Base-by-base conservation (phyloP, 2,888 invertebrate species). In the Lydus trimaculatus region DNA sequence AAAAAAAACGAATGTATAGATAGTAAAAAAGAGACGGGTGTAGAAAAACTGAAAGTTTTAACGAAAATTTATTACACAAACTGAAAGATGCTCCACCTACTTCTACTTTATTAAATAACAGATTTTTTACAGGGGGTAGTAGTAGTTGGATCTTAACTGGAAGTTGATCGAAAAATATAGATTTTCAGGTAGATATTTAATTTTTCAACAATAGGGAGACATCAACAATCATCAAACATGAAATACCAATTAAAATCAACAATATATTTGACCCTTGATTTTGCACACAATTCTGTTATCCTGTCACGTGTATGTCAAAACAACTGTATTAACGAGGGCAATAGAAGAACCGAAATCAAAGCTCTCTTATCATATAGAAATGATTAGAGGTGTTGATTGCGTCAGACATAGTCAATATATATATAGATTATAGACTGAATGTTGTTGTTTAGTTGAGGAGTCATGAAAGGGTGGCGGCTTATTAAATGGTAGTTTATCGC, bases 31-130 rank as follows among this genome's bases (percentile, higher is more conserved):
- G 13, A 52, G 8, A 43, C 43, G 43, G 43, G 43, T 43, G 43
- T 43, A n/a, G 43, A 67, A 70, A 70, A 70, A 81, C 79, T 79
- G 80, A 81, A 80, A 79, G 76, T 79, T 78, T 77, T 67, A 72
- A 39, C 67, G 69, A 61, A 73, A 77, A 81, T 81, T 82, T 81
- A 81, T 81, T 68, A 75, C 71, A 72, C 70, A 74, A 78, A 74
- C 75, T 71, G 80, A 80, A 79, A 77, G 71, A 75, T 77, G 68
- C 78, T 76, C 82, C 81, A 78, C 82, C 82, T 25, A 13, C 52
- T 52, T 52, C 13, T 52, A 6, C 23, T 75, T 43, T 43, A 43
- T 43, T 43, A 43, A 33, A 33, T 33, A 33, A 43, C 17, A 43
- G n/a, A 43, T 43, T 43, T 17, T 7, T 43, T 43, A 17, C n/a